Base-by-base conservation (phyloP, 1,140 invertebrate genomes). In the Lepidurus apus region DNA sequence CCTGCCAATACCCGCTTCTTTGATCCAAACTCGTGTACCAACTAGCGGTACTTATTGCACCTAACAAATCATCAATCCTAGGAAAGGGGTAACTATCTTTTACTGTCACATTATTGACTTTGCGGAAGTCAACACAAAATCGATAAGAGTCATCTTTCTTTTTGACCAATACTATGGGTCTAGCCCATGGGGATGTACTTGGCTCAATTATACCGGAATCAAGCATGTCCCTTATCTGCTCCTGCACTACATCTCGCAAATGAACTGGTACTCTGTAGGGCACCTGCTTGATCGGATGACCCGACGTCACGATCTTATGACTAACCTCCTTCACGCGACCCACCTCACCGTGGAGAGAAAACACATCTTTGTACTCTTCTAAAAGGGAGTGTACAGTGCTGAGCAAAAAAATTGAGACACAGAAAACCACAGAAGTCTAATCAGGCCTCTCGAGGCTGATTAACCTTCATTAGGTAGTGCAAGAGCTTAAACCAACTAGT, bases 41-140 rank as follows among this genome's bases (percentile, higher is more conserved):
- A 2, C 79, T 79, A n/a, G 78, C 79, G 0, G 82, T 83, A 1
- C 80, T 79, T 42, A 88, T 74, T 13, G 74, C 81, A 76, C 83
- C 81, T 21, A 89, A 81, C 13, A 82, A 78, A 73, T 84, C 82
- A 43, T 85, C 85, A 7, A 87, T 85, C 24, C 82, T 82, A 0
- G 87, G 87, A 44, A 89, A 81, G 1, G 87, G 87, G 82, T 85
- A 87, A 21, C 78, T 74, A 76, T 86, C 85, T 47, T 80, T 76
- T 9, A 76, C 79, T 0, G 84, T 87, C 1, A 83, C 78, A 0
- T 81, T 26, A 79, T 87, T 87, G 1, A 87, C 76, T 21, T 76
- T 17, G 11, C 84, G 73, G 77, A n/a, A 87, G 80, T 87, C 86
- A 9, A 87, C 79, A 79, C 86, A 88, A 43, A 87, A 83, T 10